A percentile compares a stretch with the other conserved stretches of the same genome.
These are phyloP conservation scores for Polyergus mexicanus DNA, from an alignment of 1,140 invertebrate species.

Conservation along the genomic window DNA sequence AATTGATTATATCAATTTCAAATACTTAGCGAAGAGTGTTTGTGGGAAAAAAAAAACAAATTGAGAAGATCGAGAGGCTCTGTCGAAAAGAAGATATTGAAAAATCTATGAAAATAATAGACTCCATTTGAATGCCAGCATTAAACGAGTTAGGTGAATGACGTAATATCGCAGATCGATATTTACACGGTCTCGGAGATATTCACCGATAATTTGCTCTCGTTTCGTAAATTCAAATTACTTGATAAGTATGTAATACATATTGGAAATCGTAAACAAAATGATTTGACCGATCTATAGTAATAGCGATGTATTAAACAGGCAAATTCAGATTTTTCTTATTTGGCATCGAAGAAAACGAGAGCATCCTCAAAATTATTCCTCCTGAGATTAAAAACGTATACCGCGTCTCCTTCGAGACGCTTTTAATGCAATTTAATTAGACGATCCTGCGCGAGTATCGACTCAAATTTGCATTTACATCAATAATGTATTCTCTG, in stretches of 20 bases:
- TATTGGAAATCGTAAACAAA: slow-evolving; percentile 8
- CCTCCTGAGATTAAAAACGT: slow-evolving; percentile 9
- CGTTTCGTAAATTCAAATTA: slow-evolving; percentile 31
- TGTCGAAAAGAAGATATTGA: background rate
- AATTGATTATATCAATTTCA: slow-evolving; percentile 50
- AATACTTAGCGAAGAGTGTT: background rate
- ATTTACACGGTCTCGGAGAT: slow-evolving; percentile 19
- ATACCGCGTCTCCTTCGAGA: background rate
- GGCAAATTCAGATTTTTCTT: background rate
- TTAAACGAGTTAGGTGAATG: slow-evolving; percentile 25
- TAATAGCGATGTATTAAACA: slow-evolving; percentile 4
- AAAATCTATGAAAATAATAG: slow-evolving; percentile 43
- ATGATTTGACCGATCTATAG: background rate
- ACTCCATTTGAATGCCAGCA: slow-evolving; percentile 20
- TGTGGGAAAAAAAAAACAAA: slow-evolving; percentile 23
- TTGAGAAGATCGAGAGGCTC: slow-evolving; percentile 6
- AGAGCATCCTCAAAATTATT: background rate
- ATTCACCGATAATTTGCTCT: slow-evolving; percentile 36
- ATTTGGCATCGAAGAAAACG: background rate
- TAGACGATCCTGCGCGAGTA: background rate
- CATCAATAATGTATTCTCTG: slow-evolving; percentile 21
- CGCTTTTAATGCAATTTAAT: slow-evolving; percentile 1
- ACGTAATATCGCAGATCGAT: slow-evolving; percentile 54
- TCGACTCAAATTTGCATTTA: slow-evolving; percentile 43
- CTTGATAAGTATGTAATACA: slow-evolving; percentile 26